Base-by-base conservation (phyloP, 2,888 invertebrate species). In the Plebejus anna region DNA sequence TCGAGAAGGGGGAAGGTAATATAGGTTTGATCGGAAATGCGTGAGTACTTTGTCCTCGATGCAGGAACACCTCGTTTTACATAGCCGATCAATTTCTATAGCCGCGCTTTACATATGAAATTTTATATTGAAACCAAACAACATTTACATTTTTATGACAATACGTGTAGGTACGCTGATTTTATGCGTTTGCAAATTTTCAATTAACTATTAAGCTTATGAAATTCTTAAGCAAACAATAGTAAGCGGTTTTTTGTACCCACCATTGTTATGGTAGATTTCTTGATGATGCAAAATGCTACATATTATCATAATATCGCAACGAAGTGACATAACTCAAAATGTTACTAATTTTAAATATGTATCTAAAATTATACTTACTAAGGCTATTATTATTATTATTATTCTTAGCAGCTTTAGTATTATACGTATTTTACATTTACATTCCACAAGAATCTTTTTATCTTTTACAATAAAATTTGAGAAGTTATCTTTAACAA, bases 21-120 rank as follows among this genome's bases (percentile, higher is more conserved):
- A 82, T 85, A 89, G 88, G 86, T 90, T 89, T 91, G 90, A 92
- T 91, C 91, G 89, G 88, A 89, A 92, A 90, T 85, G 86, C 87
- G 87, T 80, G 81, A 80, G 80, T 80, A 79, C 77, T 77, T 78
- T 80, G 80, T 78, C 80, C 78, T 79, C 79, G 78, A 79, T 77
- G 80, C 77, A 75, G 76, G 79, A 77, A 75, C 79, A 79, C 79
- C 80, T 80, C 77, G 76, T 77, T 77, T 75, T 77, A 76, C 78
- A 78, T 76, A 78, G 77, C 75, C 77, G 78, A 79, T 79, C 78
- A 78, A 70, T 51, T 78, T 66, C 13, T 36, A 36, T 16, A 13
- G 32, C 66, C 61, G 28, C 61, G 76, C 57, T 66, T 70, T 78
- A 36, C 22, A 66, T 32, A 32, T 66, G 32, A 66, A 66, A 66